phyloP scores from a whole-genome alignment of 2,888 invertebrate species.

The Agonopterix arenella region DNA sequence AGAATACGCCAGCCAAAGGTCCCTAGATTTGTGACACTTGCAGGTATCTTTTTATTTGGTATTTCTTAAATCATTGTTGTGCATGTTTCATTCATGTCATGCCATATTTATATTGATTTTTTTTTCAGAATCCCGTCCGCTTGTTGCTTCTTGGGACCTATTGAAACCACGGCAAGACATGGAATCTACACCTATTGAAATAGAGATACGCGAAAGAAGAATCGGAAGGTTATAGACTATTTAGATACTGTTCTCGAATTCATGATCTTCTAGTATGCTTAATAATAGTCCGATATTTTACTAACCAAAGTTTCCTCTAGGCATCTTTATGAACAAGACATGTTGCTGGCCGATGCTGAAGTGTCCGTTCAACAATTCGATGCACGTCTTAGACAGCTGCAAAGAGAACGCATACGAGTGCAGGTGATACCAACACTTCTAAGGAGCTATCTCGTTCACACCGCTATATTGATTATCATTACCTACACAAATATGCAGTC shows the following conservation, averaged over 20 bases:
- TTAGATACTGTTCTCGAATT: too few species aligned
- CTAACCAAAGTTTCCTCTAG: constrained; percentile 25
- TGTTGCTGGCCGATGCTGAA: constrained; percentile 77
- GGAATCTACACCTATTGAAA: constrained; percentile 68
- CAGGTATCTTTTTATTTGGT: constrained; percentile 26
- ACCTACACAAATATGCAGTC: too few species aligned
- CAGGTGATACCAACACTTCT: constrained; percentile 43
- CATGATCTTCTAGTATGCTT: too few species aligned
- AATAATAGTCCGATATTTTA: too few species aligned
- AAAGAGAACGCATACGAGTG: constrained; percentile 75
- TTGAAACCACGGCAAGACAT: constrained; percentile 49
- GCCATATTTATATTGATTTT: background rate
- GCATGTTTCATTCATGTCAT: too few species aligned
- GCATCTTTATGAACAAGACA: constrained; percentile 81
- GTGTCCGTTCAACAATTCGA: constrained; percentile 81
- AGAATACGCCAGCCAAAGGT: constrained; percentile 38
- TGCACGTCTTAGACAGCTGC: constrained; percentile 72
- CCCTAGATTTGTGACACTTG: constrained; percentile 44
- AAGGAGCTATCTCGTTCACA: background rate
- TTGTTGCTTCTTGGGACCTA: constrained; percentile 57
- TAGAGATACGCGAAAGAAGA: constrained; percentile 72
- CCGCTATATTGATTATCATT: too few species aligned
- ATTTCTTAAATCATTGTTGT: too few species aligned
- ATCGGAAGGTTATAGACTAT: constrained; percentile 50
- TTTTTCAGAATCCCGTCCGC: constrained; percentile 45